Base-by-base conservation (phyloP, 2,113 vertebrate species). In the Hirundichthys speculiger region DNA sequence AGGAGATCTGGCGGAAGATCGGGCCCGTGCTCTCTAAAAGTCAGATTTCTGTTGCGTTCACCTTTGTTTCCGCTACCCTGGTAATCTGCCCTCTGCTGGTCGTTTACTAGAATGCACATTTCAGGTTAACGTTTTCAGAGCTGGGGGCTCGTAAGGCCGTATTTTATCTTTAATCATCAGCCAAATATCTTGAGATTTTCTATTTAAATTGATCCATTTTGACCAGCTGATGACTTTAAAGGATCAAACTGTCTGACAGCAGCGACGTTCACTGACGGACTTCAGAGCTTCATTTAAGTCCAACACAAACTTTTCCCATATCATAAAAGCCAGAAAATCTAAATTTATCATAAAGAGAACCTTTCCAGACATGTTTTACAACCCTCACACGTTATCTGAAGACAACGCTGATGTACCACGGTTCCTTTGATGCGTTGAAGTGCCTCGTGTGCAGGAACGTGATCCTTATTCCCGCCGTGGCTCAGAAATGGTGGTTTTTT, bases 341-440 rank as follows among this genome's bases (percentile, higher is more conserved):
- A 18, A 53, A 73, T 68, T 49, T 52, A 42, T 45, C 55, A 30
- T 68, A 62, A 80, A 73, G 73, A 69, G 13, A 69, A 53, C 56
- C 19, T 13, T 45, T 62, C 19, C 59, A 71, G 60, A 71, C 47
- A 49, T 55, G 54, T 50, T 79, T 25, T 59, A n/a, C 67, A 41
- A 15, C 21, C 41, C 60, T 39, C 58, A 77, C 53, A 63, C 40
- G n/a, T 72, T 53, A 72, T 27, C 47, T 69, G 71, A 80, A n/a
- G 40, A 75, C 30, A 49, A 1, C 24, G 59, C 21, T 39, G 24
- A 53, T 63, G 75, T 41, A 27, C 41, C 13, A 13, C 6, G 38
- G 46, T 19, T 10, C 39, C 45, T 85, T 78, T 77, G 67, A 86
- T 75, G 69, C 21, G 57, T 45, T 50, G 46, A 42, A 61, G 56